Conservation (phyloP, 2,888 invertebrate species). For the Oscheius onirici region DNA sequence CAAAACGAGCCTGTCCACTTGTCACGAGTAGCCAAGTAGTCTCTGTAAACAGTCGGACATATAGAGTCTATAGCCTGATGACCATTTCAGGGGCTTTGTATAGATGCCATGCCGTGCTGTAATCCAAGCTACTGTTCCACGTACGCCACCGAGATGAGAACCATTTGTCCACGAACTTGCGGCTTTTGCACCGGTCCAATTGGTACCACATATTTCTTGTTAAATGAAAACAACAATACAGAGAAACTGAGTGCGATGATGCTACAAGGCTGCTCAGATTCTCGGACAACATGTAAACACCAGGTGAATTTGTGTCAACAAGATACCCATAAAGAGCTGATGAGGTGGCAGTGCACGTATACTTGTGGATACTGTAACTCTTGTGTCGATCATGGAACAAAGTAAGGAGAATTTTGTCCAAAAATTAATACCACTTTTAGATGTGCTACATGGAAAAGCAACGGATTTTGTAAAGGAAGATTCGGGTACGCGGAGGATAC, state of each 20-base stretch:
- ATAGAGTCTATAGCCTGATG: too few relatives aligned
- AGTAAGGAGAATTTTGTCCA: not conserved
- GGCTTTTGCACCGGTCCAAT: slow-evolving; percentile 8
- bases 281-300: not conserved
- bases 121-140: not conserved
- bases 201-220: not conserved
- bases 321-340: not conserved
- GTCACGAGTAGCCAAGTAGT: too few relatives aligned
- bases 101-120: slow-evolving; percentile 9
- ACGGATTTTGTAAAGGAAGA: slow-evolving; percentile 5
- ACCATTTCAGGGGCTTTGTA: slow-evolving; percentile 5
- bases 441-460: not conserved
- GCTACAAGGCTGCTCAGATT: slow-evolving; percentile 15
- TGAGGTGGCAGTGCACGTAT: slow-evolving; percentile 8
- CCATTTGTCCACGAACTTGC: slow-evolving; percentile 14
- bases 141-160: slow-evolving; percentile 7
- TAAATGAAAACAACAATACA: not conserved
- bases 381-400: not conserved
- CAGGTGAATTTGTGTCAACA: not conserved
- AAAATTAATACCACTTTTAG: not conserved
- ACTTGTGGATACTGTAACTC: slow-evolving; percentile 20
- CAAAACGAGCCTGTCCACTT: too few relatives aligned
- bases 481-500: not conserved
- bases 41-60: too few relatives aligned
- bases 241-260: not conserved